Base-by-base conservation (phyloP, 2,888 invertebrate species). In the Morpho achilles region DNA sequence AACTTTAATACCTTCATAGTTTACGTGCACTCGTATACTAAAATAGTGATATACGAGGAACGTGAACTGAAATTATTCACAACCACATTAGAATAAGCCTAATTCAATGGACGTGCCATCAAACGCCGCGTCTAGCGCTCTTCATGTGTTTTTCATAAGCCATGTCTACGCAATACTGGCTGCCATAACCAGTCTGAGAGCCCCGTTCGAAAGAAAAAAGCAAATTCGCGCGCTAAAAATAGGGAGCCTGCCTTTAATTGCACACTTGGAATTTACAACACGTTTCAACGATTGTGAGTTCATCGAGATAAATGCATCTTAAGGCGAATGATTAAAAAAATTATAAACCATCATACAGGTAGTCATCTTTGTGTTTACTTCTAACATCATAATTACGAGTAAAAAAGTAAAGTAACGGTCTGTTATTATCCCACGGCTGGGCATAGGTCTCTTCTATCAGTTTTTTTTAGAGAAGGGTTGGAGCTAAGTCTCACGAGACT, bases 261-360 rank as follows among this genome's bases (percentile, higher is more conserved):
- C 82, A 76, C 73, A 75, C 77, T 82, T 76, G 85, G 86, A 82
- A 84, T 87, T 84, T 83, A 84, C 82, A 79, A 76, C 81, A 77
- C 77, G 75, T 76, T 79, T 81, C 84, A 84, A 84, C 82, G 84
- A 82, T 77, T 74, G 71, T 69, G 70, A 66, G 71, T 69, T 67
- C 68, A 71, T 69, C 69, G 62, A 73, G 72, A 70, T 70, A 70
- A 70, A 70, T 67, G 69, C 69, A 68, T 59, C 69, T 69, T 67
- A 73, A 72, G 72, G 73, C 71, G 72, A 71, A 77, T 75, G 32
- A 32, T 32, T 32, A 5, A 32, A 32, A 32, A 32, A 32, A 16
- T 32, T 0, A 32, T 32, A 32, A 32, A 32, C 32, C 16, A 5
- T 32, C 32, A 32, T 5, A 5, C 3, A 2, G 2, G 2, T 23